Evolutionary conservation across 1,140 invertebrate genomes (phyloP).

Genomic region (Cotesia chilonis): DNA sequence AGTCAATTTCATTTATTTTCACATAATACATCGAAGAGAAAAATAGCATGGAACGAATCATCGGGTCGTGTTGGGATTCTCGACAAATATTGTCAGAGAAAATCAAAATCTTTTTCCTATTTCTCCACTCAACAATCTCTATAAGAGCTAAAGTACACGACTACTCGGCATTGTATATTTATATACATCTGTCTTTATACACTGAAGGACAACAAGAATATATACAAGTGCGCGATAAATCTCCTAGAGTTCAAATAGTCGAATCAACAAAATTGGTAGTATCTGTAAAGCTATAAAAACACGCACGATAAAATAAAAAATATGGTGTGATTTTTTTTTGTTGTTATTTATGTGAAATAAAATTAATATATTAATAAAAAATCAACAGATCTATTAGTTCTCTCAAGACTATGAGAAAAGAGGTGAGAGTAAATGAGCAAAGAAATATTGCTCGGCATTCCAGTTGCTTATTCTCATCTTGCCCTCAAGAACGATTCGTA

Average conservation of each 20-base stretch:
- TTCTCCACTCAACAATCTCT: constrained; percentile 7
- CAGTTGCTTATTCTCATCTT: constrained; percentile 22
- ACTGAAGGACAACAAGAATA: constrained; percentile 5
- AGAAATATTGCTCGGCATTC: constrained; percentile 19
- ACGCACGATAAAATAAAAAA: constrained; percentile 15
- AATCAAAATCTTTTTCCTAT: constrained; percentile 29
- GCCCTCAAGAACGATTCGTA: constrained; percentile 21
- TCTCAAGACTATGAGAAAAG: constrained; percentile 11
- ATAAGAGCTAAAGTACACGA: constrained; percentile 16
- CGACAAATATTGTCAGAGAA: constrained; percentile 33
- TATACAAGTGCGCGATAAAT: constrained; percentile 14
- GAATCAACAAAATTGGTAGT: constrained; percentile 9
- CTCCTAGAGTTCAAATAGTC: constrained; percentile 16
- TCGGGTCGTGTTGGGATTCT: constrained; percentile 3
- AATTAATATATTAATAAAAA: no score
- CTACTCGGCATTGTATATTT: background rate
- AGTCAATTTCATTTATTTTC: constrained; percentile 29
- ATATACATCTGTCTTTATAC: background rate
- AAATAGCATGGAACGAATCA: constrained; percentile 18
- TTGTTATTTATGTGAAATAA: no score
- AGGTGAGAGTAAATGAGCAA: constrained; percentile 5
- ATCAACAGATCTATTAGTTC: constrained; percentile 1
- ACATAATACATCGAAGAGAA: background rate
- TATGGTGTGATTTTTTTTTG: no score
- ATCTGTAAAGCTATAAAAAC: background rate